Evolutionary conservation across 2,797 vertebrate species (phyloP), one percentile per base, ranked within the genome.

Genomic region (Clamator glandarius): DNA sequence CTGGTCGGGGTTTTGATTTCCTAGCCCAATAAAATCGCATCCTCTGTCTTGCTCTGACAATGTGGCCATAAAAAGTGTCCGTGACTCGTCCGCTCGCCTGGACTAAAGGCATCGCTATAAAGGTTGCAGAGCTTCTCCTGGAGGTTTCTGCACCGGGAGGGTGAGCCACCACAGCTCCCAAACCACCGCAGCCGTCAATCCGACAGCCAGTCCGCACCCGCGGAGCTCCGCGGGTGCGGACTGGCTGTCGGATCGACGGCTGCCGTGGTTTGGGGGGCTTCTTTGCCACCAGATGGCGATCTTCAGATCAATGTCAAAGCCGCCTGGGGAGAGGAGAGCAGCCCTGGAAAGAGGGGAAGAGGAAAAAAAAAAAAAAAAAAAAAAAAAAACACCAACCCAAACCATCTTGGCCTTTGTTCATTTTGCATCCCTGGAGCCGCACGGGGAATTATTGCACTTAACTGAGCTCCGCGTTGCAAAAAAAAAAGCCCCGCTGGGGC

Each of bases 281-380:
- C 74, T 87, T 96, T 63, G 87, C 99, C 99, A 99, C 99, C 98
- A 98, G 99, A 98, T 98, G 99, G 99, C 99, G 99, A 98, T 97
- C 97, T 98, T 98, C 98, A 98, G 99, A 99, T 99, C 99, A 99
- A 99, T 99, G 99, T 99, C 99, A 99, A 99, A 99, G 98, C 98
- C 99, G 98, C 97, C 97, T 96, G 95, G 98, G 94, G 96, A 97
- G 97, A 88, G 90, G 72, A 89, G 96, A 97, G 55, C 91, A 97
- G 95, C 93, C 89, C 90, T 95, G 93, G 61, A 46, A 46, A 46
- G 46, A 46, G n/a, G n/a, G n/a, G n/a, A n/a, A n/a, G n/a, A n/a
- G n/a, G n/a, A n/a, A n/a, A n/a, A n/a, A n/a, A n/a, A n/a, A n/a
- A n/a, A n/a, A n/a, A n/a, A n/a, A n/a, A n/a, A n/a, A n/a, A 28